These are phyloP conservation scores for Lutraria lutraria DNA, from an alignment of 2,888 invertebrate genomes.

Conservation along the genomic window DNA sequence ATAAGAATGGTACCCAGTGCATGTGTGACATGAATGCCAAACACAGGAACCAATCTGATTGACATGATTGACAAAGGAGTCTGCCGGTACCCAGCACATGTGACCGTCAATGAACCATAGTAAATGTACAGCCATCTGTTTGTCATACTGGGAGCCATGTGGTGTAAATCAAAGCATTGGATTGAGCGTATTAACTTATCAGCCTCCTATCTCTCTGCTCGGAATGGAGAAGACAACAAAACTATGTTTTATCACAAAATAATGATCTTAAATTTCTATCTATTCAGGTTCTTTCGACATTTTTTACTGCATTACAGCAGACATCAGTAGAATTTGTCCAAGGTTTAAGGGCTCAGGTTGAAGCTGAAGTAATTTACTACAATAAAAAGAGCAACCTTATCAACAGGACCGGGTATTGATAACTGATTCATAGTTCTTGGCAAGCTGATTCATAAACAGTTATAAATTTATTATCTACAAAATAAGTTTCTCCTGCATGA, in stretches of 20 bases:
- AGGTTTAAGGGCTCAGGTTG: background rate
- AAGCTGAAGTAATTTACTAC: background rate
- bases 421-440: background rate
- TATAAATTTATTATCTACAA: no score
- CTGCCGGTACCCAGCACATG: slow-evolving; percentile 39
- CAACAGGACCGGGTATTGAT: background rate
- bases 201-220: slow-evolving; percentile 10
- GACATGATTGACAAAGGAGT: slow-evolving; percentile 46
- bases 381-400: background rate
- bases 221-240: background rate
- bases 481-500: no score
- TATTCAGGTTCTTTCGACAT: background rate
- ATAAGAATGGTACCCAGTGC: background rate
- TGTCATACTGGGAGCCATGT: slow-evolving; percentile 27
- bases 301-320: background rate
- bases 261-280: slow-evolving; percentile 18
- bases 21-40: slow-evolving; percentile 2
- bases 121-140: slow-evolving; percentile 60
- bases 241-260: background rate
- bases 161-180: slow-evolving; percentile 25
- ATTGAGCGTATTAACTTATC: background rate
- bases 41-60: slow-evolving; percentile 36
- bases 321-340: background rate
- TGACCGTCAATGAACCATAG: slow-evolving; percentile 63
- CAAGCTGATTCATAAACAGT: no score